Base-by-base conservation (phyloP, 2,113 vertebrate genomes). In the Atrichornis clamosus region DNA sequence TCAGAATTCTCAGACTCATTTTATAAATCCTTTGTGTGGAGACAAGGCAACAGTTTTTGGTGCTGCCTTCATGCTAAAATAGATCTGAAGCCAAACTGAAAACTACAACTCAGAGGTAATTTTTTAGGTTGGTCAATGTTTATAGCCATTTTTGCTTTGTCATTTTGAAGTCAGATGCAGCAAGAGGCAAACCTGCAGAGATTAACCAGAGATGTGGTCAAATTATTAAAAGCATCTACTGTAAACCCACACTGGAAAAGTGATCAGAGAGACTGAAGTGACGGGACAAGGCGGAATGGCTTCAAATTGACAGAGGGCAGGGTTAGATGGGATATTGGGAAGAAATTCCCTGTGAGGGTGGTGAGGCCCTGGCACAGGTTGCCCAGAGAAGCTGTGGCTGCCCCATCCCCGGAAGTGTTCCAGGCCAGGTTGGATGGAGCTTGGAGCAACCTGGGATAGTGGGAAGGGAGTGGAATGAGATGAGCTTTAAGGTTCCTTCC, bases 361-460 rank as follows among this genome's bases (percentile, higher is more conserved):
- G 14, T 1, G 6, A 68, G 23, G 30, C 20, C 39, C 46, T 22
- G 39, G 62, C n/a, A 82, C 24, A 75, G 62, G 6, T 0, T 76
- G 47, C 30, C 24, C 70, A 2, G 30, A 1, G 32, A 33, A 84
- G 49, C 55, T 70, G 47, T 63, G 47, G 32, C 47, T 56, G 41
- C 70, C 27, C 67, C n/a, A 50, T 17, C 55, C 70, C 55, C 55
- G 32, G n/a, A 24, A 70, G 18, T 33, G 15, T 20, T 4, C 72
- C 4, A 83, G 41, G 10, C 10, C 41, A 20, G 32, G 4, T 0
- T 62, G 55, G 24, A 75, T 0, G 0, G n/a, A 24, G 7, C 24
- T 47, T 75, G 70, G 79, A 76, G 41, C 21, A 47, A 1, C 41
- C 26, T 69, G 63, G 30, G 11, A 1, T 3, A 18, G 41, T 35